A percentile compares a stretch with the other conserved stretches of the same genome.
Evolutionary conservation across 2,113 vertebrate genomes (phyloP).

Genomic region (Cyphomyrus plagiostoma): DNA sequence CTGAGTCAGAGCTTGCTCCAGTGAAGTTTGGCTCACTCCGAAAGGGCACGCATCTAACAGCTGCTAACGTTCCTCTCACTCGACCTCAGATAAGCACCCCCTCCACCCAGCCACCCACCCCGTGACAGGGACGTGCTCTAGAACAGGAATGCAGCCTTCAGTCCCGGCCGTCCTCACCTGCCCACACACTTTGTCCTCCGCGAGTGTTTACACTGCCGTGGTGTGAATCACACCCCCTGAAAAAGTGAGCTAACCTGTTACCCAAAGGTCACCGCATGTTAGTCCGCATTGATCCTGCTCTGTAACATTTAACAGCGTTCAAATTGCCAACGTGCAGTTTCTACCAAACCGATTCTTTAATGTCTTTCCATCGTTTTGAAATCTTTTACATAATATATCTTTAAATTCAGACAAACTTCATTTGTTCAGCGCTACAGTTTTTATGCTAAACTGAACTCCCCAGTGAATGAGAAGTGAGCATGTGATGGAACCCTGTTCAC

Average conservation of each 20-base stretch:
- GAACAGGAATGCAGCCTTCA: background rate
- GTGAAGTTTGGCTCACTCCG: background rate
- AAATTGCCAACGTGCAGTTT: background rate
- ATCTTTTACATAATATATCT: background rate
- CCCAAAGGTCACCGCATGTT: background rate
- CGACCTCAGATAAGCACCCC: background rate
- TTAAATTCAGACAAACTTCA: background rate
- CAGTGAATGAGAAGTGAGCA: background rate
- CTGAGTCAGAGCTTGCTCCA: background rate
- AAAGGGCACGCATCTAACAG: background rate
- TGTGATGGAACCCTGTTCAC: background rate
- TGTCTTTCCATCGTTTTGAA: background rate
- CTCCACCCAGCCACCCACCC: background rate
- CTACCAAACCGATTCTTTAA: background rate
- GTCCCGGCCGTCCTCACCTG: background rate
- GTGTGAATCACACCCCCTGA: background rate
- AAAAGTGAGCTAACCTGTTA: background rate
- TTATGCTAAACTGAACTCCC: background rate
- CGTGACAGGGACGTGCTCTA: background rate
- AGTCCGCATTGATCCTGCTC: background rate
- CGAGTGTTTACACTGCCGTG: background rate
- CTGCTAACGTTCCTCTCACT: background rate
- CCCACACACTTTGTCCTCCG: background rate
- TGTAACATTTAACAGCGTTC: background rate
- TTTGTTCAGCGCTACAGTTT: background rate